Percentiles rank a stretch among this genome's conserved stretches.
Evolutionary conservation across 1,140 invertebrate genomes (phyloP).

Genomic region (Drosophila ficusphila): DNA sequence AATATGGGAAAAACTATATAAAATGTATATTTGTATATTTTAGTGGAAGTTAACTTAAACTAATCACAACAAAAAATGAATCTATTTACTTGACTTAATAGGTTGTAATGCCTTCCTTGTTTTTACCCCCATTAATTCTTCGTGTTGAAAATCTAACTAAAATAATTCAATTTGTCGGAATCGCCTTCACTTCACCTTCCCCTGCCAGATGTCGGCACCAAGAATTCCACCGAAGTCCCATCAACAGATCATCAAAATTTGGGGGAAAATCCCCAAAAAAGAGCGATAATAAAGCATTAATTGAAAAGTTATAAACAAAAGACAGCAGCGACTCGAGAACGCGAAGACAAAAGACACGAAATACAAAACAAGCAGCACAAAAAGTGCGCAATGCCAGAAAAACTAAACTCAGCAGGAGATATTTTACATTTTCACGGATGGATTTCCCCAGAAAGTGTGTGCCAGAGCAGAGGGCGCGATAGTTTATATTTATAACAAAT

Average conservation of each 20-base stretch:
- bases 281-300: conserved; percentile 60
- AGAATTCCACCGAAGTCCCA: conserved; percentile 48
- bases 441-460: conserved; percentile 60
- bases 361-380: conserved; percentile 20
- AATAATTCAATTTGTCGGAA: conserved; percentile 48
- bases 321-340: conserved; percentile 21
- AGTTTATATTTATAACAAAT: conserved; percentile 65
- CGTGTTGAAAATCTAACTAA: conserved; percentile 40
- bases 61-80: no score
- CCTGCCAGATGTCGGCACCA: conserved; percentile 30
- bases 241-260: conserved; percentile 51
- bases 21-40: no score
- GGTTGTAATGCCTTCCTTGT: conserved; percentile 2
- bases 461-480: conserved; percentile 39
- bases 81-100: no score
- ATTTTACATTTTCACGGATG: conserved; percentile 67
- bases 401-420: conserved; percentile 66
- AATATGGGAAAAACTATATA: no score
- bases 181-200: conserved; percentile 6
- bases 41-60: no score
- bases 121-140: neutral
- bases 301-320: conserved; percentile 64
- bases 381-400: conserved; percentile 32
- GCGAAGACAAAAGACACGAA: conserved; percentile 37
- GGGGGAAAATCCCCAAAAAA: conserved; percentile 24